Conservation (phyloP, 2,797 vertebrate species). For the Hemitrygon akajei region DNA sequence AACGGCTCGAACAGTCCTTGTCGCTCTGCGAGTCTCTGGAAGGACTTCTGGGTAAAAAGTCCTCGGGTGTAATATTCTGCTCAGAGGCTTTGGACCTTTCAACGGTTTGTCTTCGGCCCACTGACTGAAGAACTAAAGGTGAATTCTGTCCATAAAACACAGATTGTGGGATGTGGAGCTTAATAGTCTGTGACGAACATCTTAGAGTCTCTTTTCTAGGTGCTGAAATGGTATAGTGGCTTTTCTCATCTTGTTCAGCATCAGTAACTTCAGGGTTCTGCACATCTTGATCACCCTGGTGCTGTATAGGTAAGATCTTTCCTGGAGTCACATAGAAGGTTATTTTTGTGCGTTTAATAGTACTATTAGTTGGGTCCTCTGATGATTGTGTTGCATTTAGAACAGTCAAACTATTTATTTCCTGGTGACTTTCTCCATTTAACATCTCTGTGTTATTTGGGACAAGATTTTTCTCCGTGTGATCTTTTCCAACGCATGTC, state of each 20-base stretch:
- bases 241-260: neutral
- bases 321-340: constrained; percentile 55
- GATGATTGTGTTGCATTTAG: neutral
- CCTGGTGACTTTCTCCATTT: neutral
- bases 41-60: neutral
- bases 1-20: neutral
- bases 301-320: constrained; percentile 42
- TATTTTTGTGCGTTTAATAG: constrained; percentile 57
- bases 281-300: constrained; percentile 36
- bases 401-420: neutral
- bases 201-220: neutral
- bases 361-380: constrained; percentile 32
- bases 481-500: neutral
- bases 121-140: constrained; percentile 55
- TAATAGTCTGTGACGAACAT: constrained; percentile 41
- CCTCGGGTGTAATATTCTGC: neutral
- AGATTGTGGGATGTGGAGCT: constrained; percentile 57
- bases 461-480: neutral
- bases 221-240: neutral
- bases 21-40: neutral
- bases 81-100: neutral
- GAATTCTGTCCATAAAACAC: constrained; percentile 61
- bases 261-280: constrained; percentile 31
- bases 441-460: neutral
- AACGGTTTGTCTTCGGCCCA: constrained; percentile 44